Evolutionary conservation across 1,140 invertebrate genomes (phyloP).

Genomic region (Drosophila teissieri): DNA sequence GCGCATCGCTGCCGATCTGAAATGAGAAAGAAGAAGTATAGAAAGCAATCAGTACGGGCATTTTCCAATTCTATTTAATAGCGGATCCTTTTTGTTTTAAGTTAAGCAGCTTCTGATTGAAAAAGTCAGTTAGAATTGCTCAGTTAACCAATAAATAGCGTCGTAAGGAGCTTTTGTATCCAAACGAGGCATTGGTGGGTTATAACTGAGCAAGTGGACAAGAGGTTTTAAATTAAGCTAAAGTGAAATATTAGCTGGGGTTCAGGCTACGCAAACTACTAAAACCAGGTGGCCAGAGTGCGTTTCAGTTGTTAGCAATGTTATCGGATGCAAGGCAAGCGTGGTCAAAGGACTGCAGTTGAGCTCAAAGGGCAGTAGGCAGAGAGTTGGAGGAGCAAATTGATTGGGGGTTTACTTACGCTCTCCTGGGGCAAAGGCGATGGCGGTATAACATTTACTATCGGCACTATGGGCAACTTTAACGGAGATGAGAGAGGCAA

Average conservation of each 20-base stretch:
- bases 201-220: constrained; percentile 8
- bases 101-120: background rate
- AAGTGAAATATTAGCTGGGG: constrained; percentile 17
- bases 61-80: background rate
- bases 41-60: background rate
- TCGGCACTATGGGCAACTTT: constrained; percentile 80
- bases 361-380: constrained; percentile 10
- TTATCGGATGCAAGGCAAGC: constrained; percentile 52
- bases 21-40: constrained; percentile 11
- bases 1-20: constrained; percentile 80
- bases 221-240: constrained; percentile 14
- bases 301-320: constrained; percentile 40
- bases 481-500: constrained; percentile 68
- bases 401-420: constrained; percentile 67
- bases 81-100: background rate
- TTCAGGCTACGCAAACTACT: constrained; percentile 9
- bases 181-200: too few species aligned
- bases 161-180: too few species aligned
- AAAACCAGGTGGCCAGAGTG: constrained; percentile 26
- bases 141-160: background rate
- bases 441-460: constrained; percentile 76
- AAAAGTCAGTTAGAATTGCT: constrained; percentile 1
- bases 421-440: constrained; percentile 78
- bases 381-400: constrained; percentile 29
- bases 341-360: constrained; percentile 12